phyloP scores from a whole-genome alignment of 2,113 vertebrate species.

The Glaucidium brasilianum region DNA sequence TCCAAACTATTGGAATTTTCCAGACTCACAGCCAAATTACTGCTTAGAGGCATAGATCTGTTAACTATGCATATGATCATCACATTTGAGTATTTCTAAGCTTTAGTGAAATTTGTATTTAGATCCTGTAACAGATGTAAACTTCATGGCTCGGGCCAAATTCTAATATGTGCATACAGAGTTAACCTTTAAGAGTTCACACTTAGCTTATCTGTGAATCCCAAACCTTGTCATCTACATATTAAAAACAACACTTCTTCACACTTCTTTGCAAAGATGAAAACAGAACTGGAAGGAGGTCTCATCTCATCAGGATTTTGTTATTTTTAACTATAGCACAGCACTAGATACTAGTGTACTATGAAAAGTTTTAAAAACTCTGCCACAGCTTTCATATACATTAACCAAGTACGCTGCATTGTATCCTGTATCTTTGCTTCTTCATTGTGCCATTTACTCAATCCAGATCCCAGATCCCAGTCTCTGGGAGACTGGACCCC shows the following conservation, averaged over 20 bases:
- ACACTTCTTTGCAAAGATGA: constrained; percentile 28
- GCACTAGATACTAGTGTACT: background rate
- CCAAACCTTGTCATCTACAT: constrained; percentile 29
- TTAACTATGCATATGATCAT: constrained; percentile 59
- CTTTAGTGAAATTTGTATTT: constrained; percentile 58
- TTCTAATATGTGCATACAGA: background rate
- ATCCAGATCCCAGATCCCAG: background rate
- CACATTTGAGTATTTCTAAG: constrained; percentile 58
- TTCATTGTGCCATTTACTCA: background rate
- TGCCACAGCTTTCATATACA: background rate
- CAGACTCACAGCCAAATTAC: constrained; percentile 41
- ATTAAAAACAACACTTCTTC: constrained; percentile 35
- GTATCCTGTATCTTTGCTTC: background rate
- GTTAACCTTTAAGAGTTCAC: constrained; percentile 59
- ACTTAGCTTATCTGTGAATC: constrained; percentile 53
- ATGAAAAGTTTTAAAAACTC: background rate
- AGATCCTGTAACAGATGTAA: constrained; percentile 51
- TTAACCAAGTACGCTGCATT: background rate
- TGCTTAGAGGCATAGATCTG: constrained; percentile 12
- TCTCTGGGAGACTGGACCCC: background rate
- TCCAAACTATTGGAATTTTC: constrained; percentile 71
- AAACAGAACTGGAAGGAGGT: constrained; percentile 46
- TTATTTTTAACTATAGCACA: constrained; percentile 35
- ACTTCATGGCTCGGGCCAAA: constrained; percentile 9
- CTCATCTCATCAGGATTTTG: constrained; percentile 4